These are phyloP conservation scores for Mus caroli DNA, from an alignment of 2,797 vertebrate genomes.

Conservation along the genomic window DNA sequence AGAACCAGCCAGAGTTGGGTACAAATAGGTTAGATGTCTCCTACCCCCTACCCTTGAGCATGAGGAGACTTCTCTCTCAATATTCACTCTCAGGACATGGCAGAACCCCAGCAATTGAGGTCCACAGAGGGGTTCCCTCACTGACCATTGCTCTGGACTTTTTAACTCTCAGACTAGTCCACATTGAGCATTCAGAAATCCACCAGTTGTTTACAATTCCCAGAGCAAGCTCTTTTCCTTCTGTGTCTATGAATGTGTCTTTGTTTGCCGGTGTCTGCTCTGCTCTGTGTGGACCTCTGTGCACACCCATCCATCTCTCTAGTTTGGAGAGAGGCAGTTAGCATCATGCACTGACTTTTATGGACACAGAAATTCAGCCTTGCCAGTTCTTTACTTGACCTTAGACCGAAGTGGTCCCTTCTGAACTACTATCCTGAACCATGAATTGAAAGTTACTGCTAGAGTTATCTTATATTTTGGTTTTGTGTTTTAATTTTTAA, in stretches of 20 bases:
- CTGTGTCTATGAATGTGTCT: neutral
- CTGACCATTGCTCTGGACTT: neutral
- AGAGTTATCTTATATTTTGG: neutral
- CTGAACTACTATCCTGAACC: neutral
- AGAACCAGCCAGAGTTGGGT: neutral
- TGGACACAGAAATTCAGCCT: neutral
- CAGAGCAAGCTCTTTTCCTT: neutral
- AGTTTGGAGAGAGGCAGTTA: neutral
- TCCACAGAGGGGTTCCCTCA: neutral
- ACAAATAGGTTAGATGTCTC: neutral
- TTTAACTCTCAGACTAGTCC: neutral
- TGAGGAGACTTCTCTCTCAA: neutral
- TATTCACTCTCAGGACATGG: neutral
- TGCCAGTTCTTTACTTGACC: neutral
- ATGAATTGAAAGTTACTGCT: neutral
- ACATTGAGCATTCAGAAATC: neutral
- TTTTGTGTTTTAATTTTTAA: neutral
- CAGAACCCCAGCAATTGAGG: neutral
- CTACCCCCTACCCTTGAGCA: neutral
- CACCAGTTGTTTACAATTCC: neutral
- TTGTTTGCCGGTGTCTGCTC: neutral
- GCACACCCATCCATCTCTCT: neutral
- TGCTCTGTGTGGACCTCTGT: neutral
- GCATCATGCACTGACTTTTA: neutral
- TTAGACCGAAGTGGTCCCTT: neutral